Evolutionary conservation across 2,888 invertebrate genomes (phyloP), one percentile per base, ranked within the genome.

Genomic region (Caenorhabditis macrosperma): DNA sequence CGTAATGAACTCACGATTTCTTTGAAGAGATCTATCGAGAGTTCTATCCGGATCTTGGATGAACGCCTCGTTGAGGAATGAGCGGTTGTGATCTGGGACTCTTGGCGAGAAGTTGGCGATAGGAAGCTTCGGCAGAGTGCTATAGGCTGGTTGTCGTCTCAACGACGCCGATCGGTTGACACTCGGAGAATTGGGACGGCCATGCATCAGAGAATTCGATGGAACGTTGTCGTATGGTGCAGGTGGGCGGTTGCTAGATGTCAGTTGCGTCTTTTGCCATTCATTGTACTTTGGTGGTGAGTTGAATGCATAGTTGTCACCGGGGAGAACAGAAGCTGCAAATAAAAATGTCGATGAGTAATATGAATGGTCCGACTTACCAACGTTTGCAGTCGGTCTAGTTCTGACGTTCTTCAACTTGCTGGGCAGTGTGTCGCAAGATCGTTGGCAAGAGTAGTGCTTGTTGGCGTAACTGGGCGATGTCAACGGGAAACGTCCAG

Each of bases 401-500:
- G 82, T 78, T 41, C 81, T 46, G 10, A 66, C 50, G 44, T 68
- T 68, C 20, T 77, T 78, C 22, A 83, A 48, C 15, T 59, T 78
- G 4, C 66, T 63, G 3, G 84, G 82, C 28, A 82, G 64, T 2
- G 83, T 81, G 59, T 84, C 83, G 17, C 83, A 78, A 46, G 78
- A 61, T 52, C 86, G 15, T n/a, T 72, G 46, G 22, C 75, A 82
- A 1, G 68, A 75, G 15, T 80, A 57, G 52, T 86, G 86, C 22
- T 82, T 78, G 0, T 57, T 54, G 24, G 83, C 78, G 44, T 83
- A 82, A 60, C 82, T 77, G 15, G 86, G 86, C 4, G 83, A 83
- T n/a, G 86, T 86, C 38, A 83, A 46, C 10, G 86, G 86, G 57
- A 86, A 85, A 41, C 84, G 55, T 28, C 72, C 72, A 9, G 72